phyloP scores from a whole-genome alignment of 2,113 vertebrate genomes.

The Geothlypis trichas region DNA sequence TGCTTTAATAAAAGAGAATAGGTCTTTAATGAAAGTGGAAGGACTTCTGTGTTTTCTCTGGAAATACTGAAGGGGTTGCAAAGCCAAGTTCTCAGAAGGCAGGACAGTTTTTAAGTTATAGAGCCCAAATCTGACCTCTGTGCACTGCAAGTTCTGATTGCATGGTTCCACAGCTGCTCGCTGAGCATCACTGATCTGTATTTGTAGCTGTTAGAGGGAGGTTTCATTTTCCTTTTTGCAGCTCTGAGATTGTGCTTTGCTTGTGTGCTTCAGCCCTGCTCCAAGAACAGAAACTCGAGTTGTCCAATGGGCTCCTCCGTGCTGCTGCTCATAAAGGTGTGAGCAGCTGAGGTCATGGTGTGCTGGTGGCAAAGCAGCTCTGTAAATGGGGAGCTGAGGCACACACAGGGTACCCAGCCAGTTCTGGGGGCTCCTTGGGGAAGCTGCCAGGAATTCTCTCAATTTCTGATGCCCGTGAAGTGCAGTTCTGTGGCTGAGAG shows the following conservation, averaged over 20 bases:
- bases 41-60: not conserved
- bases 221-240: not conserved
- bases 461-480: not conserved
- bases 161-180: not conserved
- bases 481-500: not conserved
- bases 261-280: not conserved
- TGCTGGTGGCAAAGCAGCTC: not conserved
- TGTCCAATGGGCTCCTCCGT: not conserved
- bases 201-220: not conserved
- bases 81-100: not conserved
- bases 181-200: not conserved
- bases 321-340: not conserved
- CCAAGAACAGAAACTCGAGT: not conserved
- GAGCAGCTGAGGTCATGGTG: not conserved
- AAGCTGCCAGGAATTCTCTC: not conserved
- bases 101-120: not conserved
- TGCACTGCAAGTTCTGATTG: not conserved
- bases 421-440: not conserved
- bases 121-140: not conserved
- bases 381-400: not conserved
- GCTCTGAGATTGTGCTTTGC: not conserved
- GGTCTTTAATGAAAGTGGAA: not conserved
- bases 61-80: not conserved
- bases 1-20: not conserved
- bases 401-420: not conserved